These are phyloP conservation scores for Smittia aterrima DNA, from an alignment of 2,888 invertebrate species.

Conservation along the genomic window DNA sequence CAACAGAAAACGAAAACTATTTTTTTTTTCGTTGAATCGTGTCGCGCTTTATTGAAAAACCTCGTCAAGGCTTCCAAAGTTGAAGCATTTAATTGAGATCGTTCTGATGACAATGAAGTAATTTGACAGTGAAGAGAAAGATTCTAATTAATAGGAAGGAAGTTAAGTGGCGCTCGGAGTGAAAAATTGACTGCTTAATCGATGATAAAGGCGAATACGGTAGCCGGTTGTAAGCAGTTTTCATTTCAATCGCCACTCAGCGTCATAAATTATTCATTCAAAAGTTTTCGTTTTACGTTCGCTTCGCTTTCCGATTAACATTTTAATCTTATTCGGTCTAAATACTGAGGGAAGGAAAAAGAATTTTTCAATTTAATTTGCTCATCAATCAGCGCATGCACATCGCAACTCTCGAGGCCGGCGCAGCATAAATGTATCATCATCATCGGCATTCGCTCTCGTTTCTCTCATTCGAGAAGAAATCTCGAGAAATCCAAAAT, in stretches of 20 bases:
- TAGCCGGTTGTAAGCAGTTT: not conserved
- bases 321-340: not conserved
- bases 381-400: slow-evolving; percentile 15
- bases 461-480: not conserved
- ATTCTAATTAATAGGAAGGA: not conserved
- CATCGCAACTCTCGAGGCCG: not conserved
- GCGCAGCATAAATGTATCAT: slow-evolving; percentile 31
- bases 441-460: not conserved
- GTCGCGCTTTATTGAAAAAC: not conserved
- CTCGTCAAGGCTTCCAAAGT: not conserved
- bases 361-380: slow-evolving; percentile 18
- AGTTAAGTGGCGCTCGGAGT: not conserved
- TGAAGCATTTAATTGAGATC: not conserved
- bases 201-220: not conserved
- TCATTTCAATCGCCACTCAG: not conserved
- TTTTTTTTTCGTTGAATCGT: not conserved
- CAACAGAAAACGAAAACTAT: slow-evolving; percentile 12
- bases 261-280: slow-evolving; percentile 17
- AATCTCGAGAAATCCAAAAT: no score
- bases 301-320: not conserved
- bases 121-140: not conserved
- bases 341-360: not conserved
- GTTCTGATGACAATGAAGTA: not conserved
- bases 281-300: slow-evolving; percentile 4
- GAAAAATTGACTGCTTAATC: not conserved